A percentile compares a stretch with the other conserved stretches of the same genome.
Conservation (phyloP, 2,113 vertebrate species). For the Nannobrachium achirus region DNA sequence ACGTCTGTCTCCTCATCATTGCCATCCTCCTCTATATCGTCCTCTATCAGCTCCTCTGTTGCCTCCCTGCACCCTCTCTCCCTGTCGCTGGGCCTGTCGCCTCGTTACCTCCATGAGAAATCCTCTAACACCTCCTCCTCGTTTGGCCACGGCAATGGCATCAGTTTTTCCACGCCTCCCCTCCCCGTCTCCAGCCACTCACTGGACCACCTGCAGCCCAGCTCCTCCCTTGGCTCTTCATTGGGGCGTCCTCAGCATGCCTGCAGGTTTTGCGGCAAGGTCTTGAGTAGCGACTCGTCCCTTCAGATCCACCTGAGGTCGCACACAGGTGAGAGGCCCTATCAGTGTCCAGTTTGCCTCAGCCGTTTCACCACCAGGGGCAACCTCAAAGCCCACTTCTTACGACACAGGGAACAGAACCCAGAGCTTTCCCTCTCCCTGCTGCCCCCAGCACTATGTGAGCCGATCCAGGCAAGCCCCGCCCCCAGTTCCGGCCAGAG, state of each 20-base stretch:
- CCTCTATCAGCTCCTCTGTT: slow-evolving; percentile 66
- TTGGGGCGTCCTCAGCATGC: slow-evolving; percentile 79
- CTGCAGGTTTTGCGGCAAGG: slow-evolving; percentile 92
- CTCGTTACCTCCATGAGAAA: slow-evolving; percentile 84
- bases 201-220: slow-evolving; percentile 72
- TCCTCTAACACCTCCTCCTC: slow-evolving; percentile 75
- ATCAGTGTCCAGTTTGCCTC: slow-evolving; percentile 91
- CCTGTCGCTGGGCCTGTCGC: slow-evolving; percentile 75
- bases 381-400: slow-evolving; percentile 93
- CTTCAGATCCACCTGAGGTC: slow-evolving; percentile 93
- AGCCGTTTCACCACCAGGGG: slow-evolving; percentile 93
- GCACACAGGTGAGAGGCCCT: slow-evolving; percentile 91
- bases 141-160: slow-evolving; percentile 63
- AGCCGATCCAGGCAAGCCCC: slow-evolving; percentile 69
- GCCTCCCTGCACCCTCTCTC: slow-evolving; percentile 77
- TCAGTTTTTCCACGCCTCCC: slow-evolving; percentile 67
- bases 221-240: slow-evolving; percentile 64
- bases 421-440: slow-evolving; percentile 92
- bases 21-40: slow-evolving; percentile 56
- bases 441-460: slow-evolving; percentile 81
- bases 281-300: slow-evolving; percentile 92
- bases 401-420: slow-evolving; percentile 90
- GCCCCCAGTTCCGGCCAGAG: slow-evolving; percentile 71
- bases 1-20: slow-evolving; percentile 65
- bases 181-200: slow-evolving; percentile 65